Percentiles rank a stretch among this genome's conserved stretches.
phyloP scores from a whole-genome alignment of 2,113 vertebrate genomes.

The Siniperca chuatsi region DNA sequence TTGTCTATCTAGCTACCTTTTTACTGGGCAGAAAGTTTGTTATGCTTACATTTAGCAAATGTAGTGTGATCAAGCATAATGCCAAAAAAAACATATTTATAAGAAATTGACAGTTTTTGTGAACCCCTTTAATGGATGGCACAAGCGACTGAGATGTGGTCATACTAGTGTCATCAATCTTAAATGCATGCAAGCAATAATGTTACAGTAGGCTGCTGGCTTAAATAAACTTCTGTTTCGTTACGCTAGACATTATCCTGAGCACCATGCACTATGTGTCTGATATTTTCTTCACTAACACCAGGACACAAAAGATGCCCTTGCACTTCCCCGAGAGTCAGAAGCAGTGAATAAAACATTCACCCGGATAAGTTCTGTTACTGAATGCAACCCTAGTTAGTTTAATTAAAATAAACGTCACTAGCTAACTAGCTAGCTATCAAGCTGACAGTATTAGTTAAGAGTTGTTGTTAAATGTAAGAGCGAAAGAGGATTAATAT shows the following conservation, averaged over 20 bases:
- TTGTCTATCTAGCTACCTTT: background rate
- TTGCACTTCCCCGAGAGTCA: background rate
- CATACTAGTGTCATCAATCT: background rate
- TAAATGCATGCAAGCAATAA: background rate
- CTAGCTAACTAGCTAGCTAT: conserved; percentile 41
- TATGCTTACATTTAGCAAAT: background rate
- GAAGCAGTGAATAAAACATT: background rate
- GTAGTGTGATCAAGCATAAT: background rate
- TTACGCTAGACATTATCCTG: background rate
- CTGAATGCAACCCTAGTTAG: background rate
- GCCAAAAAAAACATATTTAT: background rate
- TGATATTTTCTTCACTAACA: background rate
- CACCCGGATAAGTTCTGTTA: background rate
- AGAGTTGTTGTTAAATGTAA: background rate
- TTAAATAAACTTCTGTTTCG: background rate
- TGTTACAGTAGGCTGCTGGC: background rate
- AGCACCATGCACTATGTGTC: background rate
- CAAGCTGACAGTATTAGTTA: background rate
- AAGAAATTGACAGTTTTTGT: background rate
- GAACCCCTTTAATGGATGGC: background rate
- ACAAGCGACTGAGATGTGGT: background rate
- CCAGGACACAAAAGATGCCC: background rate
- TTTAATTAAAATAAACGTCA: conserved; percentile 26
- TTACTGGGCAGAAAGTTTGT: background rate
- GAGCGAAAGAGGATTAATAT: background rate